phyloP scores from a whole-genome alignment of 2,888 invertebrate species.

The Zaprionus obscuricornis region DNA sequence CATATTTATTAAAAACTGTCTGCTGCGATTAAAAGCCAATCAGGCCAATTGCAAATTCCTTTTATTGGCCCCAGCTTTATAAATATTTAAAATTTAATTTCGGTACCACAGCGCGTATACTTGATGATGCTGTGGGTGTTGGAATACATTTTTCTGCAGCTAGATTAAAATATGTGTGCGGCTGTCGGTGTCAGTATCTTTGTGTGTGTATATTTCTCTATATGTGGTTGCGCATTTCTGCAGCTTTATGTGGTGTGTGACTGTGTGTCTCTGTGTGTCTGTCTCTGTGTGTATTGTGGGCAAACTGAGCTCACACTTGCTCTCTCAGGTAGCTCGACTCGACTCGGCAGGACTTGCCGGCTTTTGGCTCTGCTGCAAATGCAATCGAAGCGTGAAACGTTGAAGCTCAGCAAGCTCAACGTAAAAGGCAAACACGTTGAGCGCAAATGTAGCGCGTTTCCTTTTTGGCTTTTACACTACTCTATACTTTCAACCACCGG shows the following conservation, averaged over 20 bases:
- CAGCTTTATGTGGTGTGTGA: slow-evolving; percentile 12
- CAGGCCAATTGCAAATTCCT: slow-evolving; percentile 76
- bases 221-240: slow-evolving; percentile 24
- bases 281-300: slow-evolving; percentile 1
- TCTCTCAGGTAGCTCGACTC: slow-evolving; percentile 19
- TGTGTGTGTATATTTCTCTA: neutral
- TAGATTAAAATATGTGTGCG: slow-evolving; percentile 39
- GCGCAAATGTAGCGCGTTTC: slow-evolving; percentile 76
- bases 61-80: slow-evolving; percentile 71
- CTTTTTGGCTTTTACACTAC: slow-evolving; percentile 68
- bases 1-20: slow-evolving; percentile 78
- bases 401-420: slow-evolving; percentile 52
- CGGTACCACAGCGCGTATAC: slow-evolving; percentile 57
- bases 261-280: neutral
- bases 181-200: too few relatives aligned
- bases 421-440: slow-evolving; percentile 69
- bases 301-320: neutral
- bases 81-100: slow-evolving; percentile 79
- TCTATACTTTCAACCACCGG: slow-evolving; percentile 23
- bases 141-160: slow-evolving; percentile 9
- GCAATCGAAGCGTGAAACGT: slow-evolving; percentile 75
- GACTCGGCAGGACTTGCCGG: neutral
- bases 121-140: slow-evolving; percentile 34
- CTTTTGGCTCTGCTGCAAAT: slow-evolving; percentile 49
- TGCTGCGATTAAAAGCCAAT: slow-evolving; percentile 77